phyloP scores from a whole-genome alignment of 2,888 invertebrate genomes.

The Unio pictorum region DNA sequence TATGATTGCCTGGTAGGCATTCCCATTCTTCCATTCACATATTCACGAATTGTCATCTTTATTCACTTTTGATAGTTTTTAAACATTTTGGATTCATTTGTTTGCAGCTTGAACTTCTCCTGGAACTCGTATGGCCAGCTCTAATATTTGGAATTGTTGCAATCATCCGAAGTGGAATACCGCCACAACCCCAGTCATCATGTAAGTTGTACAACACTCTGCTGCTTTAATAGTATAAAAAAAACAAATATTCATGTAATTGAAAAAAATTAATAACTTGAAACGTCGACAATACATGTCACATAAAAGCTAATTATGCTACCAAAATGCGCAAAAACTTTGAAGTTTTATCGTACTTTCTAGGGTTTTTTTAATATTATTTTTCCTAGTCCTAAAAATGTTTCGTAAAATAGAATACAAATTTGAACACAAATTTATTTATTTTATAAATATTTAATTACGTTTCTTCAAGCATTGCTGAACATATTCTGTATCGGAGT shows the following conservation, averaged over 20 bases:
- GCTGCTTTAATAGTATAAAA: background rate
- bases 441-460: too few relatives aligned
- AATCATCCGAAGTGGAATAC: constrained; percentile 53
- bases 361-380: too few relatives aligned
- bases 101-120: constrained; percentile 51
- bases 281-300: background rate
- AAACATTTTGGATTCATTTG: background rate
- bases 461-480: too few relatives aligned
- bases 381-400: too few relatives aligned
- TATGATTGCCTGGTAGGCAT: too few relatives aligned
- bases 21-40: background rate
- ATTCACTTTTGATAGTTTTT: background rate
- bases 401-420: too few relatives aligned
- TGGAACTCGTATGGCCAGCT: constrained; percentile 66
- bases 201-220: constrained; percentile 51
- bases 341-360: too few relatives aligned
- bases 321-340: background rate
- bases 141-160: constrained; percentile 55
- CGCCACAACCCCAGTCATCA: constrained; percentile 42
- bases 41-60: constrained; percentile 1
- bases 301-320: background rate
- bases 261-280: background rate
- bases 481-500: too few relatives aligned
- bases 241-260: background rate
- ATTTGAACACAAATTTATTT: too few relatives aligned